Evolutionary conservation across 1,140 invertebrate genomes (phyloP).

Genomic region (Zaprionus ghesquierei): DNA sequence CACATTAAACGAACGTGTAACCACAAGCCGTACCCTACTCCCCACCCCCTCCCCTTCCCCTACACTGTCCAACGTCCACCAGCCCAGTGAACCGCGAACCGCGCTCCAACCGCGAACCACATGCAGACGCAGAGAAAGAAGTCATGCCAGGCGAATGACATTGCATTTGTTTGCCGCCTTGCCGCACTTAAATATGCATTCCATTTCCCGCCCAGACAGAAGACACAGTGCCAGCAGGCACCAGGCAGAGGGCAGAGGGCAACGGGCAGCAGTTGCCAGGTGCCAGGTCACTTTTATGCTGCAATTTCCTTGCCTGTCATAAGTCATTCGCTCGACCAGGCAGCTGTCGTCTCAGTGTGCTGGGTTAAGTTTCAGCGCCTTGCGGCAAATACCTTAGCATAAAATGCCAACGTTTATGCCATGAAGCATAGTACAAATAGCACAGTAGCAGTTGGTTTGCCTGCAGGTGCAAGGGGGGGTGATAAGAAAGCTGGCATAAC

Average conservation of each 20-base stretch:
- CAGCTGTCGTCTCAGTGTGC: slow-evolving; percentile 52
- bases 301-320: slow-evolving; percentile 63
- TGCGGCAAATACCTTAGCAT: background rate
- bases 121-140: slow-evolving; percentile 6
- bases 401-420: slow-evolving; percentile 8
- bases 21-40: background rate
- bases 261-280: background rate
- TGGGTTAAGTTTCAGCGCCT: background rate
- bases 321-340: slow-evolving; percentile 54
- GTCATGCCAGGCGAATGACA: slow-evolving; percentile 42
- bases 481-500: background rate
- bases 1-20: slow-evolving; percentile 33
- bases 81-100: background rate
- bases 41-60: background rate
- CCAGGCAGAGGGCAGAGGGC: background rate
- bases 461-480: background rate
- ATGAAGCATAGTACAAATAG: background rate
- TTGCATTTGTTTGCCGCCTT: slow-evolving; percentile 41
- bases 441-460: background rate
- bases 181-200: background rate
- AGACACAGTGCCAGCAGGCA: background rate
- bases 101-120: background rate
- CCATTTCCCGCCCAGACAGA: background rate
- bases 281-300: slow-evolving; percentile 31
- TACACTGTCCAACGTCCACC: background rate